phyloP scores from a whole-genome alignment of 2,797 vertebrate genomes.

The Morelia viridis region DNA sequence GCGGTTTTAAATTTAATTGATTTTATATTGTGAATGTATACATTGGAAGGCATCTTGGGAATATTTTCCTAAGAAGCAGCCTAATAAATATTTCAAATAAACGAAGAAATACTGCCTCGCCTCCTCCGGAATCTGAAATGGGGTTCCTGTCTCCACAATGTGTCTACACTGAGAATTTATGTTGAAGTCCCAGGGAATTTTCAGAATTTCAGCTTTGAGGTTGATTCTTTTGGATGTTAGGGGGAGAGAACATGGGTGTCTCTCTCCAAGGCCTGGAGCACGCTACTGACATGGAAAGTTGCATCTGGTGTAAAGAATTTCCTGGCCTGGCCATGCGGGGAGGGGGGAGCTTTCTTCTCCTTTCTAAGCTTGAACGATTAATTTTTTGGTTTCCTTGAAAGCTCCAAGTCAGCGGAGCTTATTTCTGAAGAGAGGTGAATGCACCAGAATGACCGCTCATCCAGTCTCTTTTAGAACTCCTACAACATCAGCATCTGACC shows the following conservation, averaged over 20 bases:
- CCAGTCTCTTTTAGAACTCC: not conserved
- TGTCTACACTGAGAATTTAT: not conserved
- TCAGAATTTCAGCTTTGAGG: not conserved
- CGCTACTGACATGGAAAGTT: not conserved
- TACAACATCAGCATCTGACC: not conserved
- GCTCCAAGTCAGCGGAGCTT: not conserved
- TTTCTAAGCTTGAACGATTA: not conserved
- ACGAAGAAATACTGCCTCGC: not conserved
- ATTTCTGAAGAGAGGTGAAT: not conserved
- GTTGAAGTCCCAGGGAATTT: not conserved
- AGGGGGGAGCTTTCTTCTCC: not conserved
- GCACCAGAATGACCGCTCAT: not conserved
- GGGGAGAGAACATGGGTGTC: not conserved
- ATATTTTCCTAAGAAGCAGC: not conserved
- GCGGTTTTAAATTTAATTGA: not conserved
- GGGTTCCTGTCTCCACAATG: not conserved
- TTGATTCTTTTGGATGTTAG: not conserved
- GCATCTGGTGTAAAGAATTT: not conserved
- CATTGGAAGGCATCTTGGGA: not conserved
- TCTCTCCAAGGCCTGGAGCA: not conserved
- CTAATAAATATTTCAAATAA: conserved; percentile 3
- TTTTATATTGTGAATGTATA: not conserved
- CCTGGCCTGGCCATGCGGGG: not conserved
- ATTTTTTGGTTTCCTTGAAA: not conserved
- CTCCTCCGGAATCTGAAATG: not conserved